Percentiles rank a stretch among this genome's conserved stretches.
phyloP scores from a whole-genome alignment of 2,113 vertebrate species.

The Junco hyemalis region DNA sequence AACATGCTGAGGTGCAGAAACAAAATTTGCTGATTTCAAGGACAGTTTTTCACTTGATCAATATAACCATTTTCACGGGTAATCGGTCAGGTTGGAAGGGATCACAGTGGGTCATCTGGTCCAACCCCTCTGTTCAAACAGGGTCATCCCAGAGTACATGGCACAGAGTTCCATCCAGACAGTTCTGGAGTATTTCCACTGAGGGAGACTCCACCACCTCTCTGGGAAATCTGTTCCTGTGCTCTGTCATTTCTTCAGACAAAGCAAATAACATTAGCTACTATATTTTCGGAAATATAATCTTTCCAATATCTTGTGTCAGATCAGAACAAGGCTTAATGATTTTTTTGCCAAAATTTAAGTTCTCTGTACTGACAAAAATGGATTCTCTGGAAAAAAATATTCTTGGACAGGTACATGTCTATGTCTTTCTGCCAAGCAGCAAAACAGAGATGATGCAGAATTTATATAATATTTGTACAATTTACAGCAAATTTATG shows the following conservation, averaged over 20 bases:
- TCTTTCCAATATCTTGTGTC: background rate
- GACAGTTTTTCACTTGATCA: background rate
- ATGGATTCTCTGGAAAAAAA: background rate
- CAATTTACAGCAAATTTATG: background rate
- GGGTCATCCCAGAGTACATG: rapidly evolving
- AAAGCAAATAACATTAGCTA: background rate
- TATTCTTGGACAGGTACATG: background rate
- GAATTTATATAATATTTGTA: background rate
- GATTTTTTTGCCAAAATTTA: background rate
- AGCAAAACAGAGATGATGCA: background rate
- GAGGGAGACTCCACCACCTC: background rate
- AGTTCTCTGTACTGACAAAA: background rate
- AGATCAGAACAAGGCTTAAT: background rate
- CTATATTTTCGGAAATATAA: background rate
- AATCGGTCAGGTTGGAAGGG: background rate
- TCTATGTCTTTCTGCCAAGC: background rate
- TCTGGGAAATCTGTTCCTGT: background rate
- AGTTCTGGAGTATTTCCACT: too few species aligned
- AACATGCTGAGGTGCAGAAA: background rate
- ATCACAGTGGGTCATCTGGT: background rate
- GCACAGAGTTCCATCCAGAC: rapidly evolving
- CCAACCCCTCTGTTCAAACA: background rate
- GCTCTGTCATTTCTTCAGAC: background rate
- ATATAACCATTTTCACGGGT: background rate
- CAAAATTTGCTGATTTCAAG: background rate